Percentiles rank a stretch among this genome's conserved stretches.
Evolutionary conservation across 2,113 vertebrate genomes (phyloP).

Genomic region (Centrocercus urophasianus): DNA sequence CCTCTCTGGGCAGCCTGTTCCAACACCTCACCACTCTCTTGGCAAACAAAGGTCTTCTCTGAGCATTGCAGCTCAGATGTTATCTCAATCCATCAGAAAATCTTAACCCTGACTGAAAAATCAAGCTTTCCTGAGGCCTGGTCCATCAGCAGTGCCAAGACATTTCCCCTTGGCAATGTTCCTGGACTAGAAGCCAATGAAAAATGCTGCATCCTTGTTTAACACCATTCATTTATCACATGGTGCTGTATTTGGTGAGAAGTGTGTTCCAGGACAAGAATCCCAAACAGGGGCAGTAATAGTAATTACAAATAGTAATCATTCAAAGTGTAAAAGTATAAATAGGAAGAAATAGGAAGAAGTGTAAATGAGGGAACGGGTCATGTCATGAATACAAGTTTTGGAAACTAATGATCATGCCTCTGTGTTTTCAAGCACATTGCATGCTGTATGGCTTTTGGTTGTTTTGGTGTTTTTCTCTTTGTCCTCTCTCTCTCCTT

Average conservation of each 20-base stretch:
- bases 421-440: not conserved
- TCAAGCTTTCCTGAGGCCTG: not conserved
- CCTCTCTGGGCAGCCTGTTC: too few relatives aligned
- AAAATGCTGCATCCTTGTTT: not conserved
- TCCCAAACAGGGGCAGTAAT: not conserved
- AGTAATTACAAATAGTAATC: not conserved
- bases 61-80: not conserved
- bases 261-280: fast-evolving
- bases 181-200: not conserved
- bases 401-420: not conserved
- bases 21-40: too few relatives aligned
- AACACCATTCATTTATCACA: not conserved
- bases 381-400: not conserved
- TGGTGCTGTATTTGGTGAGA: not conserved
- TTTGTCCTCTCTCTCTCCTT: not conserved
- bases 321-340: not conserved
- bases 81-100: too few relatives aligned
- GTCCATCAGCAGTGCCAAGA: not conserved
- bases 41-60: too few relatives aligned
- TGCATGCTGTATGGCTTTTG: fast-evolving
- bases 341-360: not conserved
- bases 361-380: not conserved
- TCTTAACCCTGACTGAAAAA: not conserved
- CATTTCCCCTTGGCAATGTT: not conserved
- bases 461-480: not conserved